These are phyloP conservation scores for Latheticus oryzae DNA, from an alignment of 2,888 invertebrate species.

Conservation along the genomic window DNA sequence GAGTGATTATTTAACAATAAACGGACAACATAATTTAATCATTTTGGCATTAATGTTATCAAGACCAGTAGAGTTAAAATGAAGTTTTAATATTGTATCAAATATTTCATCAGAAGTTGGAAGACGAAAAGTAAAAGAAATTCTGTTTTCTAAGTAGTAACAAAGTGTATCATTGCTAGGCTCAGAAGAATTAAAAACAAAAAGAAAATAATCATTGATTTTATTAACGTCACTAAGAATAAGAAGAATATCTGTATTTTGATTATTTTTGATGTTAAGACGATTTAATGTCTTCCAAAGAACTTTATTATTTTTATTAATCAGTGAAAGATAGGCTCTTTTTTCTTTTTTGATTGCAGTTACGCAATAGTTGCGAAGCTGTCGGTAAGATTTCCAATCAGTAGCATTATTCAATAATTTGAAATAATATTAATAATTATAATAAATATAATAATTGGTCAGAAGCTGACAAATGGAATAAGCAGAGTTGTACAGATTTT, in stretches of 20 bases:
- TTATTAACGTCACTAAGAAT: slow-evolving; percentile 1
- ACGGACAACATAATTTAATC: slow-evolving; percentile 9
- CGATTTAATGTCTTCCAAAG: too few relatives aligned
- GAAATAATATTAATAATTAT: too few relatives aligned
- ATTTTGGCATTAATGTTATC: slow-evolving; percentile 11
- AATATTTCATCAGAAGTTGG: slow-evolving; percentile 6
- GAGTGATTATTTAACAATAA: background rate
- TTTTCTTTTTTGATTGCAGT: slow-evolving; percentile 1
- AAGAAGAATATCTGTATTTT: background rate
- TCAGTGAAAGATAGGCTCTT: background rate
- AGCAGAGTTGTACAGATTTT: too few relatives aligned
- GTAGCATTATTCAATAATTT: background rate
- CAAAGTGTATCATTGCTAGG: background rate
- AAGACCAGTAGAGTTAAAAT: background rate
- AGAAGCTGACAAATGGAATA: too few relatives aligned
- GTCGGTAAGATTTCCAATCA: background rate
- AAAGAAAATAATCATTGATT: slow-evolving; percentile 1
- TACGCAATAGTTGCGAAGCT: background rate
- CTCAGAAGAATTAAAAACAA: slow-evolving; percentile 1
- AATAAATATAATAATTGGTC: too few relatives aligned
- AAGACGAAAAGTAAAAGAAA: slow-evolving; percentile 1
- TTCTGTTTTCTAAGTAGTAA: background rate
- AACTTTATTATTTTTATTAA: background rate
- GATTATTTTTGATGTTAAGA: slow-evolving; percentile 1
- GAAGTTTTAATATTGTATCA: slow-evolving; percentile 4